These are phyloP conservation scores for Rhombomys opimus DNA, from an alignment of 2,113 vertebrate species.

Conservation along the genomic window DNA sequence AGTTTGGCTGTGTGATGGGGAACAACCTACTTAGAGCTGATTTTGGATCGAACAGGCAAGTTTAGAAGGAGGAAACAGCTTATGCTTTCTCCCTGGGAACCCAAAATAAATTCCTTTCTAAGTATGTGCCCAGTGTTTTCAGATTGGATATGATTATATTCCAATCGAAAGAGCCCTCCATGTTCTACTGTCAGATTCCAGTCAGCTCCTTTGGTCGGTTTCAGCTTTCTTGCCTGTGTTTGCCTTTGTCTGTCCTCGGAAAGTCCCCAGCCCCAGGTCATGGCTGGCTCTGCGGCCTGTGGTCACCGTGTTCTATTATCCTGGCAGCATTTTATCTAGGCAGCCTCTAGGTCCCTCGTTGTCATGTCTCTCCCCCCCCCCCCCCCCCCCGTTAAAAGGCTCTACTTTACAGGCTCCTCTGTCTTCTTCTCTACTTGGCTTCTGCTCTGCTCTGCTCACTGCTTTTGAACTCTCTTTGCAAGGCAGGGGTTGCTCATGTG, in stretches of 20 bases:
- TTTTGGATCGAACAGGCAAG: constrained; percentile 45
- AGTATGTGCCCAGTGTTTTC: constrained; percentile 62
- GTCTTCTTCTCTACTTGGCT: background rate
- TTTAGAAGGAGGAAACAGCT: constrained; percentile 58
- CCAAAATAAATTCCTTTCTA: constrained; percentile 66
- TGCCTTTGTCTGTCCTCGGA: background rate
- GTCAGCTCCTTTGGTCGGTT: background rate
- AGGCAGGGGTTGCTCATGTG: background rate
- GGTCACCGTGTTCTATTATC: rapidly evolving
- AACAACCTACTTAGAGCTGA: constrained; percentile 40
- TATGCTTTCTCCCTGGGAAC: constrained; percentile 65
- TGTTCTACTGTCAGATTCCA: background rate
- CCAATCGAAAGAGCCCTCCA: constrained; percentile 33
- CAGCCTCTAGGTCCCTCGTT: background rate
- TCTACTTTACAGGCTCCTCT: background rate
- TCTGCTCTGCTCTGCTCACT: background rate
- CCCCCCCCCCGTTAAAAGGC: background rate
- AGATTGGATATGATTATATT: background rate
- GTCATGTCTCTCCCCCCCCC: background rate
- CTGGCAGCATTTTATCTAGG: background rate
- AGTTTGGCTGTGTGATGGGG: constrained; percentile 5
- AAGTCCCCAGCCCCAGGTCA: background rate
- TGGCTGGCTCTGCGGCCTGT: background rate
- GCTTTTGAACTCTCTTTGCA: background rate
- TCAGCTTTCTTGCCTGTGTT: background rate